Evolutionary conservation across 1,140 invertebrate genomes (phyloP), one percentile per base, ranked within the genome.

Genomic region (Meteorus sp.): DNA sequence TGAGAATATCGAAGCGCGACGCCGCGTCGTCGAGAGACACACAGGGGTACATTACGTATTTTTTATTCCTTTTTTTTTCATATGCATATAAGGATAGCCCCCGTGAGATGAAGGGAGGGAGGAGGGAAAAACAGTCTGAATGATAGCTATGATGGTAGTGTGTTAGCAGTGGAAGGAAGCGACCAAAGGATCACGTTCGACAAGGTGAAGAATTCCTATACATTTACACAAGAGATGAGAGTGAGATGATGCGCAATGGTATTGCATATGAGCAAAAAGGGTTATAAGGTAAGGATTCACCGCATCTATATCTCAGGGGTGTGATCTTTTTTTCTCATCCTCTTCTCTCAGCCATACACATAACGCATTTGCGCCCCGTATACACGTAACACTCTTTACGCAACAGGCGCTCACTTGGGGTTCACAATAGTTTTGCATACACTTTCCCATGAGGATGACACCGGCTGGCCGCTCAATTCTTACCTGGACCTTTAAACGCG

Each of bases 391-490:
- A 37, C 25, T 6, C 33, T 45, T 19, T 48, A 25, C 35, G 33
- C 59, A 60, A 69, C 66, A n/a, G n/a, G n/a, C n/a, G n/a, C n/a
- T n/a, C n/a, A n/a, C n/a, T n/a, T n/a, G n/a, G 64, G 73, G 74
- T 72, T 76, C 71, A 77, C 76, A 77, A 78, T 77, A 70, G n/a
- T 75, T 77, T 77, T 78, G 76, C 76, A 78, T 78, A 77, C 60
- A 76, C 65, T 78, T 78, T 78, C 76, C 76, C 76, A 78, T 76
- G 75, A 74, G 75, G 75, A 77, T 78, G 76, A 78, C 76, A 78
- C 76, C 71, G 62, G 68, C 60, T 64, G 63, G 66, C 58, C 65
- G 31, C 62, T n/a, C n/a, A n/a, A n/a, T n/a, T n/a, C n/a, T n/a
- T 72, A 74, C 72, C 71, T 73, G 72, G 72, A 72, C 69, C 72